A percentile compares a stretch with the other conserved stretches of the same genome.
Evolutionary conservation across 2,797 vertebrate genomes (phyloP).

Genomic region (Todus mexicanus): DNA sequence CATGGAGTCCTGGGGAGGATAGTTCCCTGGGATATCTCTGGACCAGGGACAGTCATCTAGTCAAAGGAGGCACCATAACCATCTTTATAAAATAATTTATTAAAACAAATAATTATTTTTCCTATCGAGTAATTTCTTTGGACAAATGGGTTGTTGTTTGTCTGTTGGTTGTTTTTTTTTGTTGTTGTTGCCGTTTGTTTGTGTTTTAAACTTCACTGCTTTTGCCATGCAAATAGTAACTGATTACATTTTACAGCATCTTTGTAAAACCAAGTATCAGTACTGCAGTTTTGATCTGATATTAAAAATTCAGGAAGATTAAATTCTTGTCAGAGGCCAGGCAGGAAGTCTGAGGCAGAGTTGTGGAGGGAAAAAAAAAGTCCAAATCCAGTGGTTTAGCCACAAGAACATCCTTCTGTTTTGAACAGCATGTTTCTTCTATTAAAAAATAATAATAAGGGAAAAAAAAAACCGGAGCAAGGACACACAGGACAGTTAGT

Average conservation of each 20-base stretch:
- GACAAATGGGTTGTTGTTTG: too few relatives aligned
- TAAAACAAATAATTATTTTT: too few relatives aligned
- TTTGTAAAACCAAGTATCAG: not conserved
- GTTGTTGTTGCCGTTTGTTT: not conserved
- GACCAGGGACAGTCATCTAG: not conserved
- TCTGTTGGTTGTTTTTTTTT: not conserved
- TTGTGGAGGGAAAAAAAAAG: not conserved
- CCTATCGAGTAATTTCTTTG: too few relatives aligned
- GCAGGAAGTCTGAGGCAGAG: not conserved
- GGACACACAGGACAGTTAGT: not conserved
- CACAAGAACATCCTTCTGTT: slow-evolving; percentile 15
- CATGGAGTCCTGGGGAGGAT: not conserved
- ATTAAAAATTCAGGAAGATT: not conserved
- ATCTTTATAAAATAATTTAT: not conserved
- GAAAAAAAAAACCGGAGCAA: not conserved
- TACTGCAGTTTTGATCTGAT: not conserved
- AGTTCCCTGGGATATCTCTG: not conserved
- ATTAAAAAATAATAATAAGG: not conserved
- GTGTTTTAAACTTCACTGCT: not conserved
- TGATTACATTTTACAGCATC: not conserved
- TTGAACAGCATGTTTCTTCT: slow-evolving; percentile 2
- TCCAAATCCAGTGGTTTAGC: not conserved
- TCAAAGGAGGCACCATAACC: not conserved
- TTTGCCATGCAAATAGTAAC: not conserved
- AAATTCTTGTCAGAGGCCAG: not conserved